Evolutionary conservation across 2,113 vertebrate genomes (phyloP).

Genomic region (Poeciliopsis retropinna): DNA sequence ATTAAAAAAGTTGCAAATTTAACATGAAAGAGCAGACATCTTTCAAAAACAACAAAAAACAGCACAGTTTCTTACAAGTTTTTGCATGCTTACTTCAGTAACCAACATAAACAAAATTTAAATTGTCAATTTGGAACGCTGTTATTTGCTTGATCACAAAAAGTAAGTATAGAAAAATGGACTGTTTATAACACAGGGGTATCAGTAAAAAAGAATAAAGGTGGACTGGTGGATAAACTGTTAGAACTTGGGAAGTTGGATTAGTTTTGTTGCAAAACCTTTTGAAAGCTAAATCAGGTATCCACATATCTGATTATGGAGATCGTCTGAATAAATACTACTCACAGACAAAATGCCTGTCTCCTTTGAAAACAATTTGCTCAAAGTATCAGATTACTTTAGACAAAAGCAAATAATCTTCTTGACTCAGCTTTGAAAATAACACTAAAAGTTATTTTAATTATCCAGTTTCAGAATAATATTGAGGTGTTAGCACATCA

Average conservation of each 20-base stretch:
- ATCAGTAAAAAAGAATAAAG: slow-evolving; percentile 7
- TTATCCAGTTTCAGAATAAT: background rate
- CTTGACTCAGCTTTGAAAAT: too few species aligned
- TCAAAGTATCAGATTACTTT: background rate
- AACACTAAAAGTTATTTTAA: background rate
- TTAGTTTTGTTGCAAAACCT: too few species aligned
- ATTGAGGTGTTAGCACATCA: background rate
- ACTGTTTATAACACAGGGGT: slow-evolving; percentile 5
- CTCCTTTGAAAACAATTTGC: background rate
- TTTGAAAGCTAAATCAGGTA: too few species aligned
- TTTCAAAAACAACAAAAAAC: slow-evolving; percentile 3
- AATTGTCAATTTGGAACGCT: slow-evolving; percentile 3
- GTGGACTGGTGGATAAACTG: background rate
- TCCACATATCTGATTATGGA: too few species aligned
- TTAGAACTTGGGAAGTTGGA: background rate
- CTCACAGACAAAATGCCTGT: background rate
- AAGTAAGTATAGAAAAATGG: slow-evolving; percentile 9
- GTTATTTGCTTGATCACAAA: background rate
- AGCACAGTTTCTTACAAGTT: background rate
- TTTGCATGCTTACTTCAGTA: background rate
- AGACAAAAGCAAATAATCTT: too few species aligned
- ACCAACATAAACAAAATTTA: background rate
- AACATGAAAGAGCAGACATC: background rate
- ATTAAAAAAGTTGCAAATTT: background rate
- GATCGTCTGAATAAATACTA: too few species aligned